Evolutionary conservation across 2,888 invertebrate genomes (phyloP), one percentile per base, ranked within the genome.

Genomic region (Drosophila multiciliata): DNA sequence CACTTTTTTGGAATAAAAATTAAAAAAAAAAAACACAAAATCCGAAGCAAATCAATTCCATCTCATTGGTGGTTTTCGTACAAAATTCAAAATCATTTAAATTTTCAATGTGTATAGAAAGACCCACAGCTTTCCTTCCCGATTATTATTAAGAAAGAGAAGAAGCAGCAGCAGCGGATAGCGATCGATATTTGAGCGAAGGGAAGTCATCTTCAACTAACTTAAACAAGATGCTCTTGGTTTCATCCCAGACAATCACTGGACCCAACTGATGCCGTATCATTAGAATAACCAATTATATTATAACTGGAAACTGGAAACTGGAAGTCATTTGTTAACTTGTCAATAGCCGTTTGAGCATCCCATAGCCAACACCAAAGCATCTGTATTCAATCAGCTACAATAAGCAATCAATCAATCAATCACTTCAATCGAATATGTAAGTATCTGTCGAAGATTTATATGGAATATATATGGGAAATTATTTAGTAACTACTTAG

Each of bases 1-100:
- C 76, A 83, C 73, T 75, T 73, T 66, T 65, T 64, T 57, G 57
- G 61, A 82, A 82, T 79, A 79, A 79, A 71, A 72, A 66, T 78
- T 67, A 69, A 64, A 71, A 61, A 53, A 78, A 76, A 66, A 61
- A 64, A 23, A 23, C 54, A 60, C 49, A 53, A 45, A 55, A 63
- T 38, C 55, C 68, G 2, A 54, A 48, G 40, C 42, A 65, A 55
- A 66, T 33, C 57, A 60, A 63, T 50, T 58, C 11, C 35, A 12
- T 8, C 36, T 45, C 42, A 38, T 36, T 74, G 58, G n/a, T 60
- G 62, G 52, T 45, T 64, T 35, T 35, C 17, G 26, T 50, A 49
- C 35, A 36, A 42, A 50, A 64, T 54, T 64, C 26, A 73, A 69
- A 69, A 74, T 70, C 26, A 40, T 42, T 52, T 61, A 59, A 42